Percentiles rank a stretch among this genome's conserved stretches.
phyloP scores from a whole-genome alignment of 2,797 vertebrate genomes.

The Phylloscopus collybita region DNA sequence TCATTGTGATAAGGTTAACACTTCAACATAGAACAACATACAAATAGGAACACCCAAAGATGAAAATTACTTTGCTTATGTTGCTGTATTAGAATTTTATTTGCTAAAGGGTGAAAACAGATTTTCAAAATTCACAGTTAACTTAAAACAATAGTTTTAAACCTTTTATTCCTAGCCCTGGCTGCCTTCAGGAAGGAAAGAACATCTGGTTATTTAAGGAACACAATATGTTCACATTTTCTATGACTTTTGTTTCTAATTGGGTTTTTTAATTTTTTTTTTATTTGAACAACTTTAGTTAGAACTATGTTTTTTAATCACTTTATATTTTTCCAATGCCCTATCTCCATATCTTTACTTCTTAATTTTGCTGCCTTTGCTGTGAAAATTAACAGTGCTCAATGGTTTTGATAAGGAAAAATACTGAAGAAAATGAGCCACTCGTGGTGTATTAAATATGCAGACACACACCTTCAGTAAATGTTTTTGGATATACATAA shows the following conservation, averaged over 20 bases:
- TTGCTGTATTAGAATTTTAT: slow-evolving; percentile 84
- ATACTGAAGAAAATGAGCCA: slow-evolving; percentile 26
- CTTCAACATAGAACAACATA: slow-evolving; percentile 64
- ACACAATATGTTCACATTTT: slow-evolving; percentile 88
- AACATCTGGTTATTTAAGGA: slow-evolving; percentile 91
- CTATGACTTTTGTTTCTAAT: slow-evolving; percentile 90
- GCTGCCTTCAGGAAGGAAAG: slow-evolving; percentile 85
- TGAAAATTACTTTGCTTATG: slow-evolving; percentile 83
- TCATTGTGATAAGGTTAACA: slow-evolving; percentile 79
- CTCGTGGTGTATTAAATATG: slow-evolving; percentile 1
- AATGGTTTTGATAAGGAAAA: slow-evolving; percentile 50
- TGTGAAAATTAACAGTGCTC: slow-evolving; percentile 69
- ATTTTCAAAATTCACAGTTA: slow-evolving; percentile 85
- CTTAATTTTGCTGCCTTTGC: slow-evolving; percentile 60
- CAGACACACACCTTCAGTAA: slow-evolving; percentile 15
- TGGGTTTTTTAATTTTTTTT: slow-evolving; percentile 82
- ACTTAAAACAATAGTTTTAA: slow-evolving; percentile 85
- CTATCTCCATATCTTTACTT: slow-evolving; percentile 61
- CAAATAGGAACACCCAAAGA: slow-evolving; percentile 73
- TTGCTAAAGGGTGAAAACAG: slow-evolving; percentile 84
- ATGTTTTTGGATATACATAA: neutral
- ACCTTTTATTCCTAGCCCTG: slow-evolving; percentile 84
- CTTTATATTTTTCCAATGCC: slow-evolving; percentile 77
- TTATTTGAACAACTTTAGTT: slow-evolving; percentile 79
- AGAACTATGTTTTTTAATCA: slow-evolving; percentile 81